Evolutionary conservation across 2,888 invertebrate genomes (phyloP), one percentile per base, ranked within the genome.

Genomic region (Xylota segnis): DNA sequence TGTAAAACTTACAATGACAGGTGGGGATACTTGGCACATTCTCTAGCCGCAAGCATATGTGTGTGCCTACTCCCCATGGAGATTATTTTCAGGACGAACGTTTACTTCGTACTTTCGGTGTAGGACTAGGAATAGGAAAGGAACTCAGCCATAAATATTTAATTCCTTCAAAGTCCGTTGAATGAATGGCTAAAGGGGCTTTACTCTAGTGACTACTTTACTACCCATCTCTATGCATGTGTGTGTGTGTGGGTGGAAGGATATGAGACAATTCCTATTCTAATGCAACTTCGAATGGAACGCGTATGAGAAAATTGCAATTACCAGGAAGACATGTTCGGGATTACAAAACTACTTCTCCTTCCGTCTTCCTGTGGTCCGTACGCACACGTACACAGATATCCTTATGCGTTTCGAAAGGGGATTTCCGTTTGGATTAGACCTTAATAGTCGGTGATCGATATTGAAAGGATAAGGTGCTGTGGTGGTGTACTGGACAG

Each of bases 1-100:
- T 54, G 83, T 79, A 84, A 71, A 65, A 75, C 58, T 79, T 37
- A 40, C 63, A 71, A 71, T 65, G 83, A 70, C 79, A 84, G 79
- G 79, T 84, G 75, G 65, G 45, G 63, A 74, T 70, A 37, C 74
- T 70, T 70, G 50, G 56, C 78, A 78, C 43, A 70, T 78, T 40
- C 56, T 37, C 50, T 16, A 34, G 34, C 74, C 68, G 5, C 47
- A 65, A 47, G 34, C 58, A 68, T 18, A 68, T 54, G 50, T 40
- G 16, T 7, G 18, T 45, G 2, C 10, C 18, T 40, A 27, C 14
- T 43, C 71, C 32, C 50, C 70, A 68, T 50, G 40, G 65, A 61
- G 54, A 50, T 68, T n/a, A n/a, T n/a, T n/a, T 72, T 65, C 4
- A 54, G 16, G 61, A 56, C 18, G 29, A 76, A 75, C 65, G 56